Conservation (phyloP, 2,797 vertebrate species). For the Melanotaenia parkinsoni region DNA sequence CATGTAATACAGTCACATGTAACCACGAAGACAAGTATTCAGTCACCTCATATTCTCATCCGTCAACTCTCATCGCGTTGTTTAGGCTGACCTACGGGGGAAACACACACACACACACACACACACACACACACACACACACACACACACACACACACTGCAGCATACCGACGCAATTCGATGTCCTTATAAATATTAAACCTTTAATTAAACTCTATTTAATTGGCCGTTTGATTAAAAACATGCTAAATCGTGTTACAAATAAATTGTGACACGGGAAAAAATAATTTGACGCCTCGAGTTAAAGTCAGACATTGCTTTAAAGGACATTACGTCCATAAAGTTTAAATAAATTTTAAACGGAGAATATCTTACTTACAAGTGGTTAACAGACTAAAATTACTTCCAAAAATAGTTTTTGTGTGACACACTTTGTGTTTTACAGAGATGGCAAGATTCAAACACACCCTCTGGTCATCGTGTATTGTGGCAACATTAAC, state of each 20-base stretch:
- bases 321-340: neutral
- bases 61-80: too few relatives aligned
- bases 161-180: neutral
- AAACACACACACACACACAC: too few relatives aligned
- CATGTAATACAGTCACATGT: too few relatives aligned
- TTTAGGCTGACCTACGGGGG: too few relatives aligned
- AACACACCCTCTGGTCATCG: too few relatives aligned
- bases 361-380: neutral
- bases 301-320: conserved; percentile 5
- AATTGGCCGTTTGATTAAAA: conserved; percentile 22
- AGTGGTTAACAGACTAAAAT: neutral
- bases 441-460: too few relatives aligned
- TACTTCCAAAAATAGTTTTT: neutral
- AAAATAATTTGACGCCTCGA: neutral
- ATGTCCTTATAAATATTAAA: neutral
- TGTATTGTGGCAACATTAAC: neutral
- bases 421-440: too few relatives aligned
- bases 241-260: neutral
- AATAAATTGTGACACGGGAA: neutral
- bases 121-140: too few relatives aligned
- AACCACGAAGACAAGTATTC: too few relatives aligned
- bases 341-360: neutral
- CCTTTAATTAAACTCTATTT: conserved; percentile 19
- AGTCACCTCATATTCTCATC: too few relatives aligned
- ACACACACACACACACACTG: too few relatives aligned